Conservation (phyloP, 1,140 invertebrate species). For the Laodelphax striatellus region DNA sequence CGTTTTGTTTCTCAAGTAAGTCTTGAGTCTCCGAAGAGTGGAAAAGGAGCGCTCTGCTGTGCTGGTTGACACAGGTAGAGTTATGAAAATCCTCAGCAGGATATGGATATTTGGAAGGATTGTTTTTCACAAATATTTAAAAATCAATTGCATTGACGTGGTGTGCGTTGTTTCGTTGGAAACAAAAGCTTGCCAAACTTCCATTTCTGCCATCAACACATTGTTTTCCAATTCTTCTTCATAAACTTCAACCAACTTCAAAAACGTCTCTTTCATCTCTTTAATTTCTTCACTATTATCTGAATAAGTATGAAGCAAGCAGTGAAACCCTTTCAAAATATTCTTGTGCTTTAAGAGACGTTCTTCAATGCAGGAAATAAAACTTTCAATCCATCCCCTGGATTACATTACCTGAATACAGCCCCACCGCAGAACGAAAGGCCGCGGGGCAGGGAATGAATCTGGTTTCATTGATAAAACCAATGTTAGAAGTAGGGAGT, state of each 20-base stretch:
- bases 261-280: not conserved
- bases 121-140: conserved; percentile 6
- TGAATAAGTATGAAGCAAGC: too few relatives aligned
- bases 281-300: not conserved
- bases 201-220: too few relatives aligned
- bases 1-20: too few relatives aligned
- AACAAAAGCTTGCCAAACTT: too few relatives aligned
- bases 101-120: conserved; percentile 7
- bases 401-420: too few relatives aligned
- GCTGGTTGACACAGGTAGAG: not conserved
- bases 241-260: not conserved
- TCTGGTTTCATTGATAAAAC: too few relatives aligned
- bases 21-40: not conserved
- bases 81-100: conserved; percentile 2
- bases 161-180: not conserved
- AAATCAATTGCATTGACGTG: conserved; percentile 7
- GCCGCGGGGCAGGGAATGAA: too few relatives aligned
- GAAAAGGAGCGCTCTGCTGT: conserved; percentile 2
- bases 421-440: too few relatives aligned
- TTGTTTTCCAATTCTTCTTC: too few relatives aligned
- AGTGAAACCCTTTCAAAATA: not conserved
- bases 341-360: conserved; percentile 1
- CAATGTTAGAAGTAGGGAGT: too few relatives aligned
- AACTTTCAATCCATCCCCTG: too few relatives aligned
- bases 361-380: conserved; percentile 6